Evolutionary conservation across 2,888 invertebrate species (phyloP).

Genomic region (Vandiemenella viatica): DNA sequence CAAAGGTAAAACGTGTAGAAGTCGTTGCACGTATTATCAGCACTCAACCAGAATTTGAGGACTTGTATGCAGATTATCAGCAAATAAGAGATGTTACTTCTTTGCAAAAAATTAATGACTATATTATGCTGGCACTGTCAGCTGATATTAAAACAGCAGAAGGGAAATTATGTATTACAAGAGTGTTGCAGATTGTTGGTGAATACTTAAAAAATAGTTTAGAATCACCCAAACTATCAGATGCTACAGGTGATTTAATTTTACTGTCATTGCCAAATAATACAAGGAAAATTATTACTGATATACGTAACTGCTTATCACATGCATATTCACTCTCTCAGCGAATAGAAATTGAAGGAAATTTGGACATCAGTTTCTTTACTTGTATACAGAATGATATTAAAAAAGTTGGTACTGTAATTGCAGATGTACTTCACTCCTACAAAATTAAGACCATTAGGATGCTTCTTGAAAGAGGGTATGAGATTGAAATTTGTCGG

Average conservation of each 20-base stretch:
- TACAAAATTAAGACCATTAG: constrained; percentile 12
- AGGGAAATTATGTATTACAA: constrained; percentile 16
- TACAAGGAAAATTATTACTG: constrained; percentile 11
- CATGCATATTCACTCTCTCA: constrained; percentile 13
- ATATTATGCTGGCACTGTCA: constrained; percentile 13
- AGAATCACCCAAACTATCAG: constrained; percentile 19
- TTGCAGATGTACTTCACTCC: constrained; percentile 11
- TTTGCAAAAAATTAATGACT: constrained; percentile 16
- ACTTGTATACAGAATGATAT: constrained; percentile 1
- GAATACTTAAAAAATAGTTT: constrained; percentile 20
- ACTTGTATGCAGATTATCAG: constrained; percentile 17
- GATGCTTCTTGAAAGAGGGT: constrained; percentile 4
- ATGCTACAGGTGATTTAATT: constrained; percentile 11
- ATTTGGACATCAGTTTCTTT: constrained; percentile 12
- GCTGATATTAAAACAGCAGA: constrained; percentile 11
- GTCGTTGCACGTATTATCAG: background rate
- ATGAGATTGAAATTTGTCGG: background rate
- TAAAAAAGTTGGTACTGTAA: constrained; percentile 11
- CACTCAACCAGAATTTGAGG: constrained; percentile 14
- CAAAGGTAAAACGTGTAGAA: constrained; percentile 2
- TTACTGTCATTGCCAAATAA: constrained; percentile 13
- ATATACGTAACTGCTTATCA: constrained; percentile 15
- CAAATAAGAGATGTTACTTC: constrained; percentile 18
- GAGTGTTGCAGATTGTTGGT: constrained; percentile 18
- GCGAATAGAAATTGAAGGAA: constrained; percentile 15